Evolutionary conservation across 1,140 invertebrate genomes (phyloP), one percentile per base, ranked within the genome.

Genomic region (Wiebesia pumilae): DNA sequence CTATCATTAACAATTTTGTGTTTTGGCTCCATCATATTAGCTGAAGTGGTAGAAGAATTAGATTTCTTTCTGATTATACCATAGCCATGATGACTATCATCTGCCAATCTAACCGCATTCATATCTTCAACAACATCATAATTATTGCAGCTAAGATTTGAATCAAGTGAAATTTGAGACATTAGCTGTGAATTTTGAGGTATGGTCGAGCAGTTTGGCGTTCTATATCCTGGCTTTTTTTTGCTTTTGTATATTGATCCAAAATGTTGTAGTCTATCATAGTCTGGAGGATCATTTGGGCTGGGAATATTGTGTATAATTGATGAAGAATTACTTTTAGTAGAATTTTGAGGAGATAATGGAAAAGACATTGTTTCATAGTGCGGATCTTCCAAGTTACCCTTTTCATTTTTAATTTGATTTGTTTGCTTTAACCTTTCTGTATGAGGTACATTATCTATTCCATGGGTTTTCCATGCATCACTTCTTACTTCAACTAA

Each of bases 241-340:
- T 94, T 95, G 81, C 96, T 92, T 93, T 97, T 97, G 87, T 95
- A 95, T 51, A 95, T 95, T 0, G 96, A 96, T 21, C 96, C 96
- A 90, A 97, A 97, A 90, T 97, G 96, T 89, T 97, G 96, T n/a
- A 97, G 90, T 83, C 95, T 96, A 91, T 97, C 97, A 91, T 97
- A 97, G 89, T 95, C 95, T 43, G 94, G 89, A 65, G 91, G 88
- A 35, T 92, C 90, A n/a, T 86, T 86, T 43, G 81, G 89, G 79
- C 67, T 90, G 82, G 88, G 40, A 89, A 89, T 83, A 69, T 90
- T 90, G 71, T 92, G 90, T 81, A 92, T 91, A 27, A 90, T 90
- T 3, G 93, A 89, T 10, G 92, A 90, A 0, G 90, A 85, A 54
- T 89, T 91, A 80, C 81, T 90, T 33, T 90, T 92, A 16, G 73